Percentiles rank a stretch among this genome's conserved stretches.
Evolutionary conservation across 2,797 vertebrate genomes (phyloP).

Genomic region (Malacoctenus gilli): DNA sequence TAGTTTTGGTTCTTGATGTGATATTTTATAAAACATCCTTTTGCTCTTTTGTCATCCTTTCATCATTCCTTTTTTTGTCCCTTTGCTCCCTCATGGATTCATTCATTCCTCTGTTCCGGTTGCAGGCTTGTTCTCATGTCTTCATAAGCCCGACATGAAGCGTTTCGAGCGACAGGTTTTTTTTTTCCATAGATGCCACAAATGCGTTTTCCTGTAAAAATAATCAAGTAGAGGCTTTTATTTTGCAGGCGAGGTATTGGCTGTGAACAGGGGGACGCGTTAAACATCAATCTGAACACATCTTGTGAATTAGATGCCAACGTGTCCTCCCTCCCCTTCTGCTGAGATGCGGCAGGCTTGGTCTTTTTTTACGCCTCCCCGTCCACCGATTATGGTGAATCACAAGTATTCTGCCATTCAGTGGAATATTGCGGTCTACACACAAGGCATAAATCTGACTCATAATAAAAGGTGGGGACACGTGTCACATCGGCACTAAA

Average conservation of each 20-base stretch:
- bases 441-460: slow-evolving; percentile 15
- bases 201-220: background rate
- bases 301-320: background rate
- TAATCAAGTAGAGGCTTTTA: background rate
- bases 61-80: no score
- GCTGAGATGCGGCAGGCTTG: no score
- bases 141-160: no score
- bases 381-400: slow-evolving; percentile 8
- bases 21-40: no score
- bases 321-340: background rate
- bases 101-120: no score
- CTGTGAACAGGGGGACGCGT: no score
- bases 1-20: no score
- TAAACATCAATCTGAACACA: background rate
- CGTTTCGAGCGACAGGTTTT: no score
- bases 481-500: slow-evolving; percentile 4
- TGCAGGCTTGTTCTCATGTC: no score
- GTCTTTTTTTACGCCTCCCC: slow-evolving; percentile 10
- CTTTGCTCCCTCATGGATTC: no score
- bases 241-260: background rate
- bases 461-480: slow-evolving; percentile 10
- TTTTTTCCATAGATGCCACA: no score
- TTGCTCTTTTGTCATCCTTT: no score
- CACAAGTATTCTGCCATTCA: background rate
- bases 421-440: slow-evolving; percentile 7